These are phyloP conservation scores for Aphelenchoides avenae DNA, from an alignment of 1,140 invertebrate genomes.

Conservation along the genomic window DNA sequence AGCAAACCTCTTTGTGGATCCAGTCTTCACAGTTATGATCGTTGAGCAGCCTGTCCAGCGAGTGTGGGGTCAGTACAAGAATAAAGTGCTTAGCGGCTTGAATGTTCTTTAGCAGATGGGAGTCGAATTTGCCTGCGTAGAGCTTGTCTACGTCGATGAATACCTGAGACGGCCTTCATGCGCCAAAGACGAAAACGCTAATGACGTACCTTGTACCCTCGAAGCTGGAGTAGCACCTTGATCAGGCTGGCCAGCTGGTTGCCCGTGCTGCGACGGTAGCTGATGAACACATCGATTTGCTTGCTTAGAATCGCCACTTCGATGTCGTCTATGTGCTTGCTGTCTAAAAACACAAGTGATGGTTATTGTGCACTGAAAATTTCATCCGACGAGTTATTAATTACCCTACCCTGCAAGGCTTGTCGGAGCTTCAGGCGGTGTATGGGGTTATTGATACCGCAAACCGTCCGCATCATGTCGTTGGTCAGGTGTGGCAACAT, in stretches of 20 bases:
- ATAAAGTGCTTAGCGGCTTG: conserved; percentile 92
- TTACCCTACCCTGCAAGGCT: conserved; percentile 71
- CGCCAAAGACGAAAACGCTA: conserved; percentile 15
- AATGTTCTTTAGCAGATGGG: conserved; percentile 91
- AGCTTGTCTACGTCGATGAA: conserved; percentile 91
- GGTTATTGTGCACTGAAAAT: conserved; percentile 17
- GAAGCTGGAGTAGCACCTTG: conserved; percentile 84
- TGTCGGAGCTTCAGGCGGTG: conserved; percentile 84
- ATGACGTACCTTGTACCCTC: conserved; percentile 67
- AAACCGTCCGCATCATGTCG: conserved; percentile 82
- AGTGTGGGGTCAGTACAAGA: conserved; percentile 86
- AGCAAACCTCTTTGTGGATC: conserved; percentile 76
- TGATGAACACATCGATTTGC: conserved; percentile 86
- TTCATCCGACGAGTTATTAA: conserved; percentile 22
- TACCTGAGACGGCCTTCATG: conserved; percentile 66
- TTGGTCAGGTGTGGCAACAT: conserved; percentile 70
- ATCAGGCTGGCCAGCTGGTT: conserved; percentile 83
- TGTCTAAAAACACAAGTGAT: conserved; percentile 30
- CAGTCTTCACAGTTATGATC: conserved; percentile 94
- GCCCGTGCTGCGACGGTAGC: conserved; percentile 92
- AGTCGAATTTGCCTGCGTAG: conserved; percentile 97
- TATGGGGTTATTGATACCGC: conserved; percentile 86
- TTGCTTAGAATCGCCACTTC: conserved; percentile 60
- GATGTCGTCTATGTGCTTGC: conserved; percentile 59
- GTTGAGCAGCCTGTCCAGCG: conserved; percentile 83